phyloP scores from a whole-genome alignment of 2,113 vertebrate species.

The Plectropomus leopardus region DNA sequence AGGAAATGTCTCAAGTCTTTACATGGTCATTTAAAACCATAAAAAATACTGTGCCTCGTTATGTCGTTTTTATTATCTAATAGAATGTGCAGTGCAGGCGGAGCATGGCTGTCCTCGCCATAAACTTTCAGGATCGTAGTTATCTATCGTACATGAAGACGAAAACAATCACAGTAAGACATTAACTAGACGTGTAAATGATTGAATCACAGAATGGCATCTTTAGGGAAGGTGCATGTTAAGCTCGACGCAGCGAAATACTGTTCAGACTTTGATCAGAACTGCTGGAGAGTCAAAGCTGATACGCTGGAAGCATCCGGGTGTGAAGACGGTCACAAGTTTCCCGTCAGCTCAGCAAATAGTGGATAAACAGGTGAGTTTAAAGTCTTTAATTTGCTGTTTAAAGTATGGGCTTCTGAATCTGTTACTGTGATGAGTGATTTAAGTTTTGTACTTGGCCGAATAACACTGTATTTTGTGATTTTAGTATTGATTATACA shows the following conservation, averaged over 20 bases:
- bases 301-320: neutral
- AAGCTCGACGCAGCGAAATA: slow-evolving; percentile 51
- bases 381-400: neutral
- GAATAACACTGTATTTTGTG: neutral
- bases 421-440: neutral
- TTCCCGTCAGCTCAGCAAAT: slow-evolving; percentile 5
- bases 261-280: slow-evolving; percentile 83
- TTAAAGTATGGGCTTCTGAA: neutral
- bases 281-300: slow-evolving; percentile 34
- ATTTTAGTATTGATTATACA: neutral
- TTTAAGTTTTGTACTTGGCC: neutral
- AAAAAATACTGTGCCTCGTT: slow-evolving; percentile 24
- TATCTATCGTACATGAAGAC: slow-evolving; percentile 20
- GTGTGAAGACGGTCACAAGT: slow-evolving; percentile 48
- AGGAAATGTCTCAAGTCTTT: neutral
- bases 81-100: slow-evolving; percentile 45
- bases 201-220: slow-evolving; percentile 62
- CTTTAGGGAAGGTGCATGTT: slow-evolving; percentile 41
- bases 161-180: slow-evolving; percentile 71
- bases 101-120: slow-evolving; percentile 37
- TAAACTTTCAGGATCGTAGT: slow-evolving; percentile 37
- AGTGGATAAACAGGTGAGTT: slow-evolving; percentile 61
- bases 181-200: slow-evolving; percentile 84
- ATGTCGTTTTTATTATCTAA: slow-evolving; percentile 48
- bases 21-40: slow-evolving; percentile 45